Percentiles rank a stretch among this genome's conserved stretches.
Evolutionary conservation across 2,888 invertebrate species (phyloP).

Genomic region (Lydus trimaculatus): DNA sequence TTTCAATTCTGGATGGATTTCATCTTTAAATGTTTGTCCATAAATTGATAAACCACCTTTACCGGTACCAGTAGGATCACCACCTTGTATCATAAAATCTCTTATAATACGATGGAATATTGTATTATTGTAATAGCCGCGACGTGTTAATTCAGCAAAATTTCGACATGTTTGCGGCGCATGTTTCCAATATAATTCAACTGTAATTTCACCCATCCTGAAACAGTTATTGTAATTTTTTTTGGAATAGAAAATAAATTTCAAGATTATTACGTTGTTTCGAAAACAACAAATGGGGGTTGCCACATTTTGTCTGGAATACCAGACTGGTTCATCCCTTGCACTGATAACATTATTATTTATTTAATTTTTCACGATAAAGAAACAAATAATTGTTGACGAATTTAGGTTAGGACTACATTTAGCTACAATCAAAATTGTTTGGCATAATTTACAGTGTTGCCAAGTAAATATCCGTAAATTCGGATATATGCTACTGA

Average conservation of each 20-base stretch:
- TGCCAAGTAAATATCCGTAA: not conserved
- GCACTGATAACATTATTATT: slow-evolving; percentile 56
- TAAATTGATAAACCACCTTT: slow-evolving; percentile 97
- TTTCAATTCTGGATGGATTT: slow-evolving; percentile 91
- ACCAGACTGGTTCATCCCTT: slow-evolving; percentile 68
- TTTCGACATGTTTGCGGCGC: slow-evolving; percentile 97
- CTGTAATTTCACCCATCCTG: slow-evolving; percentile 90
- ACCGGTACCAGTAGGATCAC: slow-evolving; percentile 91
- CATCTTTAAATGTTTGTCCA: slow-evolving; percentile 94
- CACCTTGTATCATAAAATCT: slow-evolving; percentile 94
- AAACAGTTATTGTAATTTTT: slow-evolving; percentile 36
- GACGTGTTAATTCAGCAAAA: slow-evolving; percentile 90
- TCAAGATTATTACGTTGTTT: slow-evolving; percentile 76
- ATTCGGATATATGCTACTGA: no score
- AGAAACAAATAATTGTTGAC: not conserved
- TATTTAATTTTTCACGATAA: not conserved
- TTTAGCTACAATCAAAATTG: not conserved
- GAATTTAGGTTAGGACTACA: not conserved
- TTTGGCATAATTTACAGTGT: no score
- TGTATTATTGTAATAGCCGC: slow-evolving; percentile 96
- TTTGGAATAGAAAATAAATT: not conserved
- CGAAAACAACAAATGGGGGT: slow-evolving; percentile 81
- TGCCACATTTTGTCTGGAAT: slow-evolving; percentile 92
- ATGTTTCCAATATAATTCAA: slow-evolving; percentile 99
- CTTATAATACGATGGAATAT: slow-evolving; percentile 96